These are phyloP conservation scores for Microhierax caerulescens DNA, from an alignment of 2,797 vertebrate genomes.

Conservation along the genomic window DNA sequence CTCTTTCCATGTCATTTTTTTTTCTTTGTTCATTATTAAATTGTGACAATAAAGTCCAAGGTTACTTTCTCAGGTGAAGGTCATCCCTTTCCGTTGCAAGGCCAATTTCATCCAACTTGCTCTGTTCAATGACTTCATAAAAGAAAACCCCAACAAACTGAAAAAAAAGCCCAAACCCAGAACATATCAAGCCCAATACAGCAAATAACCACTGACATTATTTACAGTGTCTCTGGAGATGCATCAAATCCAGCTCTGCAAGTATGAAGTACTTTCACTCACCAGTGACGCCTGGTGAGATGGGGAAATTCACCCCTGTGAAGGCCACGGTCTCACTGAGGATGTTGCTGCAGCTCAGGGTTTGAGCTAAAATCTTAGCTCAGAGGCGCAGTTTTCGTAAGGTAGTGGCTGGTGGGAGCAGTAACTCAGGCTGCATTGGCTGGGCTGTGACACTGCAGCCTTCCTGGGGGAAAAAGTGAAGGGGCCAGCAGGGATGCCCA, in stretches of 20 bases:
- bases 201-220: not conserved
- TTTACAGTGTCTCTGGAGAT: not conserved
- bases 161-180: not conserved
- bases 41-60: not conserved
- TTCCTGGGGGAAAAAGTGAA: not conserved
- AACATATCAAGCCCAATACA: not conserved
- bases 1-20: not conserved
- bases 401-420: not conserved
- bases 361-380: not conserved
- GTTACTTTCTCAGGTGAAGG: not conserved
- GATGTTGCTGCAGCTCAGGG: not conserved
- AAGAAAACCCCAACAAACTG: not conserved
- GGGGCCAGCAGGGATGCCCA: rapidly evolving
- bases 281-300: rapidly evolving
- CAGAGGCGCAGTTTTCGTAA: not conserved
- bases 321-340: not conserved
- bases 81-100: not conserved
- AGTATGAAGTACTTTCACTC: not conserved
- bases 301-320: not conserved
- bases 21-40: not conserved
- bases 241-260: not conserved
- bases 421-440: not conserved
- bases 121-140: not conserved
- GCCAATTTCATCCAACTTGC: not conserved
- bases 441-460: not conserved